Base-by-base conservation (phyloP, 2,113 vertebrate genomes). In the Oncorhynchus gorbuscha region DNA sequence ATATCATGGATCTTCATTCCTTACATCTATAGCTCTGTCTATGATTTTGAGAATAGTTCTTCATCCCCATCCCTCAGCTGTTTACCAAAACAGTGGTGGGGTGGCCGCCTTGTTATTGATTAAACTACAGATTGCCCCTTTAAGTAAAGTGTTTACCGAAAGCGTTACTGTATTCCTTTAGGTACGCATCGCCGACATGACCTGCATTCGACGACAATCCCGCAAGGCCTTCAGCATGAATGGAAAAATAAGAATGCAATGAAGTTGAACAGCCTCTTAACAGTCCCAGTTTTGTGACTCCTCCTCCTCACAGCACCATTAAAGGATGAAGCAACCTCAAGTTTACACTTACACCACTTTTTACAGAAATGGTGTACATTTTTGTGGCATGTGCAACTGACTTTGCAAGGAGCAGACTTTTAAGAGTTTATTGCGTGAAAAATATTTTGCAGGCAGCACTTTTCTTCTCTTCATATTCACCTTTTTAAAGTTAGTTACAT, bases 381-480 rank as follows among this genome's bases (percentile, higher is more conserved):
- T 65, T 13, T 28, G 58, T 39, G 79, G 78, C 80, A 62, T 81
- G 80, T 80, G 85, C 87, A 88, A 81, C 85, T 68, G 74, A 76
- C 39, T 81, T 72, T 72, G 77, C 73, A 82, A 81, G 80, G 78
- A 77, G 74, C 14, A 76, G 79, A 73, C 79, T 66, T 69, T 59
- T 35, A 26, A 65, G 26, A 88, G 82, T 90, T 93, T 92, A 93
- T 92, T 92, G 91, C 91, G 88, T 90, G 89, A 80, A 82, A 87
- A 86, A 84, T 55, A 75, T 74, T 84, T 76, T 78, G 75, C 51
- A 4, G 51, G 18, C 14, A 18, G 59, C 72, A 68, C 67, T 55
- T 67, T 71, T 62, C 14, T 81, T 66, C 14, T 76, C 72, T 72
- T 59, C 76, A 49, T 71, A 65, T 69, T 39, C 28, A 71, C 76